phyloP scores from a whole-genome alignment of 2,113 vertebrate species.

The Peromyscus leucopus region DNA sequence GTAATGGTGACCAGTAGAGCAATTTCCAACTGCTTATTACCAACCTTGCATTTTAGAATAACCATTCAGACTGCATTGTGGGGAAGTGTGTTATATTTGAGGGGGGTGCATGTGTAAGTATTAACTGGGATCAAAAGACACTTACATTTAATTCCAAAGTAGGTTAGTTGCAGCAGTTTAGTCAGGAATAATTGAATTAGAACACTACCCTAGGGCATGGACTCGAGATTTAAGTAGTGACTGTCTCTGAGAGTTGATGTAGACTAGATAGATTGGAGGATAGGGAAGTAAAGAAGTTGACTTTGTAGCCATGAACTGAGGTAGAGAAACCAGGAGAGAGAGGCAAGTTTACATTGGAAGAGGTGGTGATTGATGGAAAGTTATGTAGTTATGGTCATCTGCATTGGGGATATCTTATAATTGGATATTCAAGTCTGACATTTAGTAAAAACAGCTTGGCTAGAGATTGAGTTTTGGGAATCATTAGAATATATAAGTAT shows the following conservation, averaged over 20 bases:
- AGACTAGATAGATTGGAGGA: background rate
- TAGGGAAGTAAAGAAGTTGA: background rate
- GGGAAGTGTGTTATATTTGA: background rate
- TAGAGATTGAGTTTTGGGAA: constrained; percentile 25
- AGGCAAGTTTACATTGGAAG: constrained; percentile 34
- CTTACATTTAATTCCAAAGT: constrained; percentile 29
- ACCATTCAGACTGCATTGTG: background rate
- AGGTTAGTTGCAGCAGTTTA: constrained; percentile 18
- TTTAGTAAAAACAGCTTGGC: constrained; percentile 9
- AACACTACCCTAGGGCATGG: background rate
- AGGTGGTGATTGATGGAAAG: background rate
- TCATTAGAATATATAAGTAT: constrained; percentile 44
- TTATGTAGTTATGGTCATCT: background rate
- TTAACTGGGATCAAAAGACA: background rate
- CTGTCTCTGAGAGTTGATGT: background rate
- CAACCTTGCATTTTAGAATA: background rate
- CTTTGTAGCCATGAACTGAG: background rate
- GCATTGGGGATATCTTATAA: background rate
- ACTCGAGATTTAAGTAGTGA: constrained; percentile 18
- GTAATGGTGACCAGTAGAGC: background rate
- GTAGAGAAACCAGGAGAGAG: background rate
- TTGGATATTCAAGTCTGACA: background rate
- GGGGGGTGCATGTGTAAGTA: background rate
- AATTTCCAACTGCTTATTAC: constrained; percentile 1
- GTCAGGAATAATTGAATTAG: constrained; percentile 43